Base-by-base conservation (phyloP, 2,888 invertebrate species). In the Trypoxylon attenuatum region DNA sequence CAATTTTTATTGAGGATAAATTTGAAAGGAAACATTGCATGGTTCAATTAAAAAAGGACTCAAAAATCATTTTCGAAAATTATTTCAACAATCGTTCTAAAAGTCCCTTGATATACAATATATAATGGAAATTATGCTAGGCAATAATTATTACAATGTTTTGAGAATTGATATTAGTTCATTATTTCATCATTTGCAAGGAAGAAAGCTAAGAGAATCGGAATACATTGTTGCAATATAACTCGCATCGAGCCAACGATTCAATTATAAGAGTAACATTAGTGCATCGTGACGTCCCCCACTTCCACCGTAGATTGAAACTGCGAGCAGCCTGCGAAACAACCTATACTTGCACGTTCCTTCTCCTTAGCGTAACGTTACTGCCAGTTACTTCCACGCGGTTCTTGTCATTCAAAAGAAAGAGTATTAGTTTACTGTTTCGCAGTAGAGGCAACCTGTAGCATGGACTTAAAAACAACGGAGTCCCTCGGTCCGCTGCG, bases 371-470 rank as follows among this genome's bases (percentile, higher is more conserved):
- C 13, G 10, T 38, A 56, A 41, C 8, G 6, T 39, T 10, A 13
- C 6, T 29, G 16, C 8, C n/a, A 52, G 6, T 39, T 10, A 13
- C 6, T 29, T n/a, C 8, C n/a, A 52, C 29, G 38, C 23, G 15
- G 41, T 39, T 29, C 22, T 54, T 16, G 25, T 42, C 21, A 6
- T 8, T 6, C 10, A 23, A 42, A 49, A 54, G 18, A 22, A 51
- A 55, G 64, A 58, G 29, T 19, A 16, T 55, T 65, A 27, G 55
- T 60, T 56, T 49, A 50, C 49, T 46, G 47, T 49, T 68, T 57
- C 47, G 27, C 46, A 25, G 41, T 43, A 51, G 63, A 60, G 45
- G 71, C 71, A 79, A 74, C 80, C 74, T 79, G 80, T 80, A 80
- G 74, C 79, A 77, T 74, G 77, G 77, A 77, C 76, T 68, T 41